These are phyloP conservation scores for Cheilosia impressa DNA, from an alignment of 2,888 invertebrate species.

Conservation along the genomic window DNA sequence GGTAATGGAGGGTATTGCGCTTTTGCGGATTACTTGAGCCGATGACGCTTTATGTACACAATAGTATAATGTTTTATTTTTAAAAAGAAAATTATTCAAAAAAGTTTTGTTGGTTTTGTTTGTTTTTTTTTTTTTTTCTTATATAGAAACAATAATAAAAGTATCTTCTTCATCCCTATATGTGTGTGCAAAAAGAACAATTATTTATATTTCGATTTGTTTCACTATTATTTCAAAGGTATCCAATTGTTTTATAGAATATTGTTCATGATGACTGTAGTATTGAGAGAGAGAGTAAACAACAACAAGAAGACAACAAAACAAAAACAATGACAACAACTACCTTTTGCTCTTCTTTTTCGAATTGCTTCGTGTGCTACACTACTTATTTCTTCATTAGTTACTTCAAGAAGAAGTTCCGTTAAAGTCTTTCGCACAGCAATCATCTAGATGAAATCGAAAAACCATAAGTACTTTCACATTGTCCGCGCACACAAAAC, in stretches of 20 bases:
- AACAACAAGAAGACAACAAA: conserved; percentile 31
- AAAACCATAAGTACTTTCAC: conserved; percentile 58
- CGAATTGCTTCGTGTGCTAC: conserved; percentile 94
- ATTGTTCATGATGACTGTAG: conserved; percentile 15
- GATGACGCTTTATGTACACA: conserved; percentile 82
- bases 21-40: conserved; percentile 88
- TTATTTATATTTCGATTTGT: conserved; percentile 44
- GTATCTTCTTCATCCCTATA: conserved; percentile 54
- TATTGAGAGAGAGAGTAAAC: conserved; percentile 14
- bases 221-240: conserved; percentile 8
- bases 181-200: conserved; percentile 47
- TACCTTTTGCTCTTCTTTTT: conserved; percentile 92
- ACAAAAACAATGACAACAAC: conserved; percentile 79
- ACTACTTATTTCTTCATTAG: conserved; percentile 93
- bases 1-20: conserved; percentile 95
- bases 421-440: conserved; percentile 94
- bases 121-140: neutral
- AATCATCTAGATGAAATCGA: conserved; percentile 88
- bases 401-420: conserved; percentile 96
- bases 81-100: conserved; percentile 67
- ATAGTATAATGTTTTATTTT: conserved; percentile 57
- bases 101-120: too few relatives aligned
- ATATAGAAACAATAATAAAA: conserved; percentile 35
- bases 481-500: conserved; percentile 42
- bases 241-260: conserved; percentile 34